These are phyloP conservation scores for Bombus balteatus DNA, from an alignment of 1,140 invertebrate species.

Conservation along the genomic window DNA sequence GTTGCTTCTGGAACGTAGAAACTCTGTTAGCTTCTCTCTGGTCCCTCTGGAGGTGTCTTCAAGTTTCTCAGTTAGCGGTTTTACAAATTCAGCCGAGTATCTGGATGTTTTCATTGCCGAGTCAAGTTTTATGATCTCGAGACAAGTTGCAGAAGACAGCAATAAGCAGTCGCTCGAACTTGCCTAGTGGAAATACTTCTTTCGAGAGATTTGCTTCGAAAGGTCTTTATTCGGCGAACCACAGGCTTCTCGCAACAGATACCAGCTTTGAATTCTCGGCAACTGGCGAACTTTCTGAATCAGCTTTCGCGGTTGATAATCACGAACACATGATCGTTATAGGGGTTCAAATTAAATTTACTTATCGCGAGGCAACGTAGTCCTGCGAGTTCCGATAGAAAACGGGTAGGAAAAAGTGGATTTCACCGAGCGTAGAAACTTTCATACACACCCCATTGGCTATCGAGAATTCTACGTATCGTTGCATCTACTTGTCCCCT, in stretches of 20 bases:
- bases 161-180: neutral
- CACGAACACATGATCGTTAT: neutral
- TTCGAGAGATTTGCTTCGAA: neutral
- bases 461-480: constrained; percentile 22
- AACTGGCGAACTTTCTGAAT: neutral
- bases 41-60: neutral
- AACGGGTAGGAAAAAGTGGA: neutral
- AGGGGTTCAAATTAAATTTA: neutral
- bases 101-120: neutral
- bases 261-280: too few relatives aligned
- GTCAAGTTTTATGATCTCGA: neutral
- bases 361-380: neutral
- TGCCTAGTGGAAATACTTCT: neutral
- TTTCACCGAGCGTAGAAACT: neutral
- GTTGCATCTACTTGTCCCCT: constrained; percentile 22
- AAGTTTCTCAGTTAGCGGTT: neutral
- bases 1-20: neutral
- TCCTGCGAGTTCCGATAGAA: neutral
- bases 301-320: neutral
- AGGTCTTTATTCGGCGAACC: neutral
- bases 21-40: neutral
- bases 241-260: neutral
- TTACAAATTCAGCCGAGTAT: neutral
- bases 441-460: neutral
- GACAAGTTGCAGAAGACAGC: neutral